These are phyloP conservation scores for Acronicta aceris DNA, from an alignment of 2,888 invertebrate genomes.

Conservation along the genomic window DNA sequence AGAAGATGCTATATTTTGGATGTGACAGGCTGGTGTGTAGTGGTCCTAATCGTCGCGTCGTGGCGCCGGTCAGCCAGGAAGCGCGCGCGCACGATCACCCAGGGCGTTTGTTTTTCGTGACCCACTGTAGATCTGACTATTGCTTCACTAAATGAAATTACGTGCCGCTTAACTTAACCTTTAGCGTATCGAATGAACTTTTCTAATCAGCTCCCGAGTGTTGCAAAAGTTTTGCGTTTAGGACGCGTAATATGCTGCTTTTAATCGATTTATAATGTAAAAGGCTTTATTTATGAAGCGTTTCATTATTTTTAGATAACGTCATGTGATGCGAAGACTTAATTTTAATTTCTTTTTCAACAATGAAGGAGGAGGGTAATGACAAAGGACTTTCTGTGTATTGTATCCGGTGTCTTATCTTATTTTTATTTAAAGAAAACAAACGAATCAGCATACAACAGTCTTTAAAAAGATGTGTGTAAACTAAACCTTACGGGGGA, in stretches of 20 bases:
- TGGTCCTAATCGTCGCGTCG: constrained; percentile 13
- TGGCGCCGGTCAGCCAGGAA: constrained; percentile 50
- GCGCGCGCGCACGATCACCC: constrained; percentile 61
- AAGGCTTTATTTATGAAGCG: not conserved
- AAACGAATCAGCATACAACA: not conserved
- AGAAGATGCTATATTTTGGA: no score
- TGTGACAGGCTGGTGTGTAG: not conserved
- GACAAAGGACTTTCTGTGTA: not conserved
- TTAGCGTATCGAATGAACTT: constrained; percentile 56
- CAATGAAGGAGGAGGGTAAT: not conserved
- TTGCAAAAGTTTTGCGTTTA: constrained; percentile 41
- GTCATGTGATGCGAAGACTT: not conserved
- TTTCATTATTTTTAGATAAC: no score
- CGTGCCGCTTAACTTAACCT: constrained; percentile 39
- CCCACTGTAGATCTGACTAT: constrained; percentile 59
- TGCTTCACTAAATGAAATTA: constrained; percentile 54
- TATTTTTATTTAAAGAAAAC: not conserved
- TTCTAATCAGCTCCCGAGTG: constrained; percentile 47
- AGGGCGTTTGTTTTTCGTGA: constrained; percentile 69
- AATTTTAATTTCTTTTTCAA: not conserved
- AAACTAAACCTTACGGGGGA: not conserved
- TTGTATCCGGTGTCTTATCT: not conserved
- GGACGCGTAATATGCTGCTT: constrained; percentile 8
- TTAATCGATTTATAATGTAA: not conserved
- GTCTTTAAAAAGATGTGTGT: not conserved